Evolutionary conservation across 92 coral and sea anemone genomes (phyloP), one percentile per base, ranked within the genome.

Genomic region (Montipora capitata): DNA sequence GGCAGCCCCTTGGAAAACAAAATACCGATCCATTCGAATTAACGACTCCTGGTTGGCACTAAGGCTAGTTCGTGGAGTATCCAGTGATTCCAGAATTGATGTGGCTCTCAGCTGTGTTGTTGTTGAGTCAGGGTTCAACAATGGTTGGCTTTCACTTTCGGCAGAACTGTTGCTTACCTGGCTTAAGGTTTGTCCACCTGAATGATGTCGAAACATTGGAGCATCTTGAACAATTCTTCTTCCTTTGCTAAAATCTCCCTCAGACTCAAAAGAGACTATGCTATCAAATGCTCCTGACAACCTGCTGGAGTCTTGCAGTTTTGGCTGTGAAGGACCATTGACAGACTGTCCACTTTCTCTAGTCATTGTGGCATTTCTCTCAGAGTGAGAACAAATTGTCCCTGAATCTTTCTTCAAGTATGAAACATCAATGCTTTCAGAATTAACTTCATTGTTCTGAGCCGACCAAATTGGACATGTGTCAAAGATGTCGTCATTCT

Each of bases 1-100:
- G 3, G 93, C 98, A 13, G 98, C 96, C 1, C 99, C 99, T 1
- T 95, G 98, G 68, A 94, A 92, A 44, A 92, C 99, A 16, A 86
- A 79, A 74, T 92, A 96, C 52, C 94, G 94, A 39, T 96, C 98
- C 15, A 89, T 92, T 45, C 91, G 78, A 6, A 76, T 79, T 70
- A 79, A 82, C 0, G 96, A 94, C 62, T 92, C 97, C 20, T 92
- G 68, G 18, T 86, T 76, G 56, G 85, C 84, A 73, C 92, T 77
- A 59, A 89, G 85, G 70, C 95, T 91, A 63, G 70, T 78, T 17
- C 94, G 93, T 42, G 80, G 73, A 44, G 68, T 85, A 2, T 72
- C 87, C 75, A 74, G 48, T 1, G 79, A 11, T 3, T 64, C 72
- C 43, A 72, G 51, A 5, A 72, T 44, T 3, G 87, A 41, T 61